Evolutionary conservation across 2,797 vertebrate genomes (phyloP).

Genomic region (Borostomias antarcticus): DNA sequence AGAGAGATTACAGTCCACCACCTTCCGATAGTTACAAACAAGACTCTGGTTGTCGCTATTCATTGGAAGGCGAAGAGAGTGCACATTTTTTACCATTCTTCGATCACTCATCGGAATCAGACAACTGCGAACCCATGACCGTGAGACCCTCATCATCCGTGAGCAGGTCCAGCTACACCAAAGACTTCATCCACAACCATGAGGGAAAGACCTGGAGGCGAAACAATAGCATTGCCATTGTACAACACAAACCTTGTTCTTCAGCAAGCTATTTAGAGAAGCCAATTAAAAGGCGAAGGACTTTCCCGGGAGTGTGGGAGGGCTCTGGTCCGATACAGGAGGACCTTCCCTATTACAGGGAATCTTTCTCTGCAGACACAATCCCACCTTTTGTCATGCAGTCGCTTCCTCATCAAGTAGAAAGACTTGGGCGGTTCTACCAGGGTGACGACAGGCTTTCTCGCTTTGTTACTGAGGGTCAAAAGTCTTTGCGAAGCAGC

Average conservation of each 20-base stretch:
- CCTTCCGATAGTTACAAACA: slow-evolving; percentile 2
- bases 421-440: slow-evolving; percentile 45
- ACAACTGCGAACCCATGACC: slow-evolving; percentile 49
- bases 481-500: slow-evolving; percentile 49
- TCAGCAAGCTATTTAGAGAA: slow-evolving; percentile 27
- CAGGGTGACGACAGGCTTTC: slow-evolving; percentile 37
- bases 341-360: slow-evolving; percentile 53
- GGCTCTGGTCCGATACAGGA: slow-evolving; percentile 42
- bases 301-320: slow-evolving; percentile 69
- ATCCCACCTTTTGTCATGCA: slow-evolving; percentile 70
- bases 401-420: slow-evolving; percentile 54
- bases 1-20: not conserved
- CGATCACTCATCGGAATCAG: slow-evolving; percentile 52
- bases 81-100: slow-evolving; percentile 42
- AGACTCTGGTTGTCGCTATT: slow-evolving; percentile 48
- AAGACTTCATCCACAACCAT: slow-evolving; percentile 61
- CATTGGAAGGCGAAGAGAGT: slow-evolving; percentile 34
- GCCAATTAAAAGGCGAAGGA: slow-evolving; percentile 72
- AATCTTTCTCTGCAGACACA: slow-evolving; percentile 69
- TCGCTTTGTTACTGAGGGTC: slow-evolving; percentile 47
- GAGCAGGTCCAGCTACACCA: slow-evolving; percentile 65
- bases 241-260: slow-evolving; percentile 53
- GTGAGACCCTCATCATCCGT: slow-evolving; percentile 56
- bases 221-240: slow-evolving; percentile 66
- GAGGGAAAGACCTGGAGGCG: slow-evolving; percentile 57